Evolutionary conservation across 2,797 vertebrate genomes (phyloP), one percentile per base, ranked within the genome.

Genomic region (Perdix hodgsoniae): DNA sequence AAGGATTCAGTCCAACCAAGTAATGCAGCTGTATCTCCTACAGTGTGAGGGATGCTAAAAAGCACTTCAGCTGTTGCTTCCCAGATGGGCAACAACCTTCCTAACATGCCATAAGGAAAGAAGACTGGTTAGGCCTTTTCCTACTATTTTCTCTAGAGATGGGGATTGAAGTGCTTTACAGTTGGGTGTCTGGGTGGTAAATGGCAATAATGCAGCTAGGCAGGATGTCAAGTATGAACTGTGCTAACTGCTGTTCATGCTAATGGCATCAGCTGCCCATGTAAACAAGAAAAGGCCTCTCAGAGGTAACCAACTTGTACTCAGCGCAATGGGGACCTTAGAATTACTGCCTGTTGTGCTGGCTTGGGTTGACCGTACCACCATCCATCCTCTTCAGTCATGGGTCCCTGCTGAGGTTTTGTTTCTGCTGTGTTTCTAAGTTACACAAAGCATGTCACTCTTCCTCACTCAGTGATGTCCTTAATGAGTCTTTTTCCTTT

Each of bases 361-460:
- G 14, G 42, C 50, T 70, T 33, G 16, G 17, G 10, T 31, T 40
- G 39, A 26, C 0, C 3, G 23, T 29, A 54, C 13, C 4, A 6
- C 6, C 26, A 11, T 14, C 22, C 23, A 74, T 19, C 13, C 10
- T 56, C 8, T 79, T 15, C 24, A 63, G 4, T 9, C 0, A 0
- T 6, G 21, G 7, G 18, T 45, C 12, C 6, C 31, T 64, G 31
- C 7, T 63, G 23, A 70, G 19, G 29, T 63, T 71, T 90, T 37
- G 35, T 2, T 26, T 7, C 24, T 10, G 9, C 11, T 27, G 29
- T 29, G 2, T 66, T 83, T 56, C 15, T 40, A 22, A 52, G 8
- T 26, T 44, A 37, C 13, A 29, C 3, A 6, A 85, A 77, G 8
- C 6, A 18, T 50, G 10, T 14, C 15, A 50, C 15, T 2, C 7